phyloP scores from a whole-genome alignment of 1,140 invertebrate species.

The Leptonema lineaticorne region DNA sequence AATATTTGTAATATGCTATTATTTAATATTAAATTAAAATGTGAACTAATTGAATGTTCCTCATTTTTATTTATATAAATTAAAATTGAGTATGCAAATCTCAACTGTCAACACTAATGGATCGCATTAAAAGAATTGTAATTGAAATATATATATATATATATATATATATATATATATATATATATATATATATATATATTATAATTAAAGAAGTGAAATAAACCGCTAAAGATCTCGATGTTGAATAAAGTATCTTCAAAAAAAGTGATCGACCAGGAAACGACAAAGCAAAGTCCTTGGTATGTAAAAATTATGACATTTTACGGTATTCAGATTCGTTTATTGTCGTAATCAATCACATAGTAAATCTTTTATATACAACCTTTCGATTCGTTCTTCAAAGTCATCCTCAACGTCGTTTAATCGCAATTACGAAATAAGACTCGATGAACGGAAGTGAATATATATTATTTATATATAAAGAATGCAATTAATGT shows the following conservation, averaged over 20 bases:
- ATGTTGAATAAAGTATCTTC: background rate
- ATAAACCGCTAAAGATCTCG: background rate
- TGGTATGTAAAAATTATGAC: slow-evolving; percentile 2
- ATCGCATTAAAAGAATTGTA: no score
- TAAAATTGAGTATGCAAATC: no score
- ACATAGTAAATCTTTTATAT: no score
- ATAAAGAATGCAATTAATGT: no score
- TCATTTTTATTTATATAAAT: no score
- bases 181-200: background rate
- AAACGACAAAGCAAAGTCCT: background rate
- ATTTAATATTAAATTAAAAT: background rate
- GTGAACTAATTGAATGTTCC: no score
- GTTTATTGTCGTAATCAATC: background rate
- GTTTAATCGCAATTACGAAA: no score
- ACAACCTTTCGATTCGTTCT: no score
- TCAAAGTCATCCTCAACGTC: background rate
- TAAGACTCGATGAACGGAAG: no score
- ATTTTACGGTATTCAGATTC: background rate
- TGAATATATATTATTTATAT: no score
- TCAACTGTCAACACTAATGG: no score
- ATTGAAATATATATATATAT: background rate
- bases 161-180: background rate
- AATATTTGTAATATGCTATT: no score
- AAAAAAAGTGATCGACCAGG: background rate
- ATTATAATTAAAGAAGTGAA: background rate